phyloP scores from a whole-genome alignment of 2,113 vertebrate genomes.

The Echinops telfairi region DNA sequence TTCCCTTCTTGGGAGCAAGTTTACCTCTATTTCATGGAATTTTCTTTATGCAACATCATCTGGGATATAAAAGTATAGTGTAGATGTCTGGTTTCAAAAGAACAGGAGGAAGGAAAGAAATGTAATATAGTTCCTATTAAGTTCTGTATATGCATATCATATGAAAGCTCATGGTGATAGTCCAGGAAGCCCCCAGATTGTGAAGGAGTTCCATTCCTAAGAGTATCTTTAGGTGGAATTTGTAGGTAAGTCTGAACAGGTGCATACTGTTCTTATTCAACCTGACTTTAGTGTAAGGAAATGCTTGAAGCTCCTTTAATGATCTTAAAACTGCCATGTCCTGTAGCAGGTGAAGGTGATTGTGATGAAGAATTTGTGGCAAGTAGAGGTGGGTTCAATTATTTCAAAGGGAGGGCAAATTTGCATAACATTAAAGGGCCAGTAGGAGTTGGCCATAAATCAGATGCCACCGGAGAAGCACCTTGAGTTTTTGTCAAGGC shows the following conservation, averaged over 20 bases:
- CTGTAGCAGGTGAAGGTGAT: too few species aligned
- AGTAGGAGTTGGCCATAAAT: too few species aligned
- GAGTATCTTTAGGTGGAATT: neutral
- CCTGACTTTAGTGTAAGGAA: too few species aligned
- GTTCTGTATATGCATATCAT: neutral
- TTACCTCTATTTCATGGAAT: slow-evolving; percentile 45
- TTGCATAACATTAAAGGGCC: neutral
- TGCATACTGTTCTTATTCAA: neutral
- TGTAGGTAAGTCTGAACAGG: neutral
- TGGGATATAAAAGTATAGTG: neutral
- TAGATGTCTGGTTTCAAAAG: slow-evolving; percentile 56
- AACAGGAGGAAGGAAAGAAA: neutral
- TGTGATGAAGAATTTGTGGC: too few species aligned
- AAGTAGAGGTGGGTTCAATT: too few species aligned
- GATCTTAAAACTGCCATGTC: too few species aligned
- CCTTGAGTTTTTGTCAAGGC: neutral
- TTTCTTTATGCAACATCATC: slow-evolving; percentile 53
- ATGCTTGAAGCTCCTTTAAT: too few species aligned
- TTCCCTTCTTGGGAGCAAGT: slow-evolving; percentile 2
- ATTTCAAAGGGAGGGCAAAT: neutral
- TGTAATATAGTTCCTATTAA: neutral
- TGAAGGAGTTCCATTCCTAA: neutral
- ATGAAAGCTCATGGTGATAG: slow-evolving; percentile 1
- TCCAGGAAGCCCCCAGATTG: neutral
- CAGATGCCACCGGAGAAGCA: neutral